phyloP scores from a whole-genome alignment of 1,140 invertebrate genomes.

The Ptiloglossa arizonensis region DNA sequence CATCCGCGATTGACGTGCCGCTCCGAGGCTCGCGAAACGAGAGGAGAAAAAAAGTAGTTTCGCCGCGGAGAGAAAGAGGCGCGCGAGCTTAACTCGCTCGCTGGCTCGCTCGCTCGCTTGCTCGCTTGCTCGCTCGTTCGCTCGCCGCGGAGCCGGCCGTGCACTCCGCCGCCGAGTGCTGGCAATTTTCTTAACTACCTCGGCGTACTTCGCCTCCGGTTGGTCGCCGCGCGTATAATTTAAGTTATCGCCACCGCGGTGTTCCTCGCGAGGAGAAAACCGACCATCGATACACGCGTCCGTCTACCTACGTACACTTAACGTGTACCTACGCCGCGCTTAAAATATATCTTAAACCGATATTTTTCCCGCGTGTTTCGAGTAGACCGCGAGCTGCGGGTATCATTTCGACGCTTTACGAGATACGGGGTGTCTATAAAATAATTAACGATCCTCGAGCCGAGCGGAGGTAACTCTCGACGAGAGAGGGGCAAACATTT shows the following conservation, averaged over 20 bases:
- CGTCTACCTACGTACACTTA: not conserved
- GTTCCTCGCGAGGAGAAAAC: conserved; percentile 3
- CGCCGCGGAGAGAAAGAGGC: conserved; percentile 45
- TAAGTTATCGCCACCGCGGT: conserved; percentile 39
- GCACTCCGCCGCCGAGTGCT: conserved; percentile 23
- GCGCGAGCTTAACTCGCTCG: conserved; percentile 47
- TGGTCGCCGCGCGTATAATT: conserved; percentile 49
- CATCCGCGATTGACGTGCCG: conserved; percentile 21
- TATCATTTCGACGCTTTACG: too few species aligned
- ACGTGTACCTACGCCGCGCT: too few species aligned
- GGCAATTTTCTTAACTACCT: conserved; percentile 62
- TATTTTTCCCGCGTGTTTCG: too few species aligned
- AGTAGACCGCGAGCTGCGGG: too few species aligned
- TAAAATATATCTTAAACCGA: not conserved
- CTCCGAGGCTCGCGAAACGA: not conserved
- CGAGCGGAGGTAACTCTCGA: too few species aligned
- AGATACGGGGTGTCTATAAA: too few species aligned
- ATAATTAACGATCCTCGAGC: too few species aligned
- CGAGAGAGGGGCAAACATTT: too few species aligned
- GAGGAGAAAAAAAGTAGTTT: not conserved
- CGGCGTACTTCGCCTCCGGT: conserved; percentile 38
- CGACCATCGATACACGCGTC: not conserved
- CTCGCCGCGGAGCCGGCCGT: conserved; percentile 13
- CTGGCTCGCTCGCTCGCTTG: too few species aligned
- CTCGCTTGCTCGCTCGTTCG: too few species aligned